Percentiles rank a stretch among this genome's conserved stretches.
Evolutionary conservation across 2,113 vertebrate genomes (phyloP).

Genomic region (Mirounga angustirostris): DNA sequence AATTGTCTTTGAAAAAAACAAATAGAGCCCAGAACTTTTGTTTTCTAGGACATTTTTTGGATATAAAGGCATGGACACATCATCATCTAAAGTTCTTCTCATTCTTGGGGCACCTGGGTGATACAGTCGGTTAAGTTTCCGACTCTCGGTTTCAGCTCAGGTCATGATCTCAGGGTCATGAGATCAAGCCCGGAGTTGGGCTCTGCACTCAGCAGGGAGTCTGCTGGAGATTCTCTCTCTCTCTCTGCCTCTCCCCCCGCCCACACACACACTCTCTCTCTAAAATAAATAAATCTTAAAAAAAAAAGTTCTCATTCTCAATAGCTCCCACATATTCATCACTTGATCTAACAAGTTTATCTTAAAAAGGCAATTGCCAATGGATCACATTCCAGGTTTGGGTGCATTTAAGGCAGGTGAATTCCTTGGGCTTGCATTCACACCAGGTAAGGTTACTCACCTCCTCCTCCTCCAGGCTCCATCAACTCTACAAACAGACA

Average conservation of each 20-base stretch:
- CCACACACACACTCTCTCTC: background rate
- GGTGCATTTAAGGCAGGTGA: background rate
- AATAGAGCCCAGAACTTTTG: slow-evolving; percentile 92
- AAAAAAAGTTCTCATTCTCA: slow-evolving; percentile 88
- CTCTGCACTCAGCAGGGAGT: too few relatives aligned
- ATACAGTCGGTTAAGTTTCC: background rate
- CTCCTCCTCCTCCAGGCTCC: background rate
- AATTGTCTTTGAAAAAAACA: slow-evolving; percentile 95
- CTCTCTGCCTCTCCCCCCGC: background rate
- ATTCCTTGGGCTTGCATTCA: background rate
- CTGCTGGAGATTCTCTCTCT: background rate
- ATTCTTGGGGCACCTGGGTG: slow-evolving; percentile 73
- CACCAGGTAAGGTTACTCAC: too few relatives aligned
- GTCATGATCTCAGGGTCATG: background rate
- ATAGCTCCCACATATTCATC: slow-evolving; percentile 51
- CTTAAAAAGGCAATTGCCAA: background rate
- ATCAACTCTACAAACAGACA: too few relatives aligned
- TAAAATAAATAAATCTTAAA: background rate
- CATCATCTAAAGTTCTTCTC: slow-evolving; percentile 91
- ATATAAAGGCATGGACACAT: slow-evolving; percentile 93
- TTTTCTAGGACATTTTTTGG: slow-evolving; percentile 94
- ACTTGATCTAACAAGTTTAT: background rate
- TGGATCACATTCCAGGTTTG: background rate
- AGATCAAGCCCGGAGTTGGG: accelerated
- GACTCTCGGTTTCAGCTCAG: background rate